Conservation (phyloP, 2,113 vertebrate species). For the Centropus bengalensis region DNA sequence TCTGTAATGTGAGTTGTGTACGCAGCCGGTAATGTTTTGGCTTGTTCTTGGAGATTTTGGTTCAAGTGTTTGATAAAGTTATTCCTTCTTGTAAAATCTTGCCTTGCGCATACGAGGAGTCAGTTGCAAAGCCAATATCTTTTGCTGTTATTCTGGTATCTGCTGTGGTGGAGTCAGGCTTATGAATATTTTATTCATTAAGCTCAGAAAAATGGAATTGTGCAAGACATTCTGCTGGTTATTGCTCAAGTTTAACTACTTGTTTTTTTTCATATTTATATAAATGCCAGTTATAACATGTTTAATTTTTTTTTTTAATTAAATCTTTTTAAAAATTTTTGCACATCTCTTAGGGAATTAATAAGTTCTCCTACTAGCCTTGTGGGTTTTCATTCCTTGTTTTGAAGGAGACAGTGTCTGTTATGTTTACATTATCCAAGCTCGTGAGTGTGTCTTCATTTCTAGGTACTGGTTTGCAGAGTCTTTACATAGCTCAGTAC, state of each 20-base stretch:
- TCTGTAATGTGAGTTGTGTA: slow-evolving; percentile 55
- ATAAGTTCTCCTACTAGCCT: slow-evolving; percentile 63
- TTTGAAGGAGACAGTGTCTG: slow-evolving; percentile 76
- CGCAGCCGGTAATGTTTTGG: slow-evolving; percentile 53
- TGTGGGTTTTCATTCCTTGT: slow-evolving; percentile 69
- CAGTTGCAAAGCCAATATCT: slow-evolving; percentile 43
- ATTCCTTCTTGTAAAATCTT: slow-evolving; percentile 58
- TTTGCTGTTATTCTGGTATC: slow-evolving; percentile 47
- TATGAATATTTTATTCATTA: slow-evolving; percentile 49
- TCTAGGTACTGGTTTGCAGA: slow-evolving; percentile 78
- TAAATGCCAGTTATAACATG: slow-evolving; percentile 75
- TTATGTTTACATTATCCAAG: slow-evolving; percentile 76
- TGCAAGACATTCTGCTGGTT: slow-evolving; percentile 53
- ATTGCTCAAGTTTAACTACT: slow-evolving; percentile 65
- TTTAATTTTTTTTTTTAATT: slow-evolving; percentile 65
- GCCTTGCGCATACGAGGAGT: slow-evolving; percentile 36
- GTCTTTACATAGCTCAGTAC: slow-evolving; percentile 78
- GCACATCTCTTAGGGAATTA: slow-evolving; percentile 76
- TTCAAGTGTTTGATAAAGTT: slow-evolving; percentile 64
- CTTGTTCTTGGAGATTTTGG: slow-evolving; percentile 52
- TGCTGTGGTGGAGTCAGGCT: slow-evolving; percentile 51
- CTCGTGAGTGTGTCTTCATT: slow-evolving; percentile 72
- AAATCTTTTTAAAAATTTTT: slow-evolving; percentile 68
- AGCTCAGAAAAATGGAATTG: slow-evolving; percentile 39
- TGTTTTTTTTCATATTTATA: slow-evolving; percentile 75